phyloP scores from a whole-genome alignment of 2,113 vertebrate species.

The Cardinalis cardinalis region DNA sequence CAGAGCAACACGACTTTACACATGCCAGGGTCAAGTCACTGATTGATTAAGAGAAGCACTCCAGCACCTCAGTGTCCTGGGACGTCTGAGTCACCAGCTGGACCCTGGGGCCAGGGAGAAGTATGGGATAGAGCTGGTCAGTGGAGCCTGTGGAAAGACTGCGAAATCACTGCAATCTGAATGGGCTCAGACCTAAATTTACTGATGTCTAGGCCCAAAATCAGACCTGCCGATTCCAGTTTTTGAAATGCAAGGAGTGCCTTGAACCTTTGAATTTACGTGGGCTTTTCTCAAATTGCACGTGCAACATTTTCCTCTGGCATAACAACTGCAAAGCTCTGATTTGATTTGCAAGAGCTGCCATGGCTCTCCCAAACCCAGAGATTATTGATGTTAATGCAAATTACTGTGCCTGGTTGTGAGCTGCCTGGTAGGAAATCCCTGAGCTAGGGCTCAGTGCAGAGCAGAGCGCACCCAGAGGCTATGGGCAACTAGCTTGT shows the following conservation, averaged over 20 bases:
- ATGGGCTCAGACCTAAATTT: background rate
- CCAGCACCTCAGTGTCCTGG: background rate
- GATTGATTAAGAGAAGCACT: background rate
- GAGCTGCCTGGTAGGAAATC: background rate
- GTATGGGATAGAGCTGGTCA: accelerated
- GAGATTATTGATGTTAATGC: background rate
- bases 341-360: background rate
- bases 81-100: background rate
- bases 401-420: accelerated
- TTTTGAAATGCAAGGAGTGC: background rate
- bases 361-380: background rate
- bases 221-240: background rate
- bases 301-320: background rate
- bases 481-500: background rate
- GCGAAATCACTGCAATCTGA: background rate
- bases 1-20: background rate
- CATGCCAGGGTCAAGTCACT: background rate
- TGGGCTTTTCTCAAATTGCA: background rate
- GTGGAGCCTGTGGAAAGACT: background rate
- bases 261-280: background rate
- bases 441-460: background rate
- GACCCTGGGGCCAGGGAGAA: background rate
- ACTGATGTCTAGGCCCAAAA: background rate
- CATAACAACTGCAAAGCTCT: background rate
- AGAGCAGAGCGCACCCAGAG: background rate